phyloP scores from a whole-genome alignment of 2,797 vertebrate species.

The Poeciliopsis turneri region DNA sequence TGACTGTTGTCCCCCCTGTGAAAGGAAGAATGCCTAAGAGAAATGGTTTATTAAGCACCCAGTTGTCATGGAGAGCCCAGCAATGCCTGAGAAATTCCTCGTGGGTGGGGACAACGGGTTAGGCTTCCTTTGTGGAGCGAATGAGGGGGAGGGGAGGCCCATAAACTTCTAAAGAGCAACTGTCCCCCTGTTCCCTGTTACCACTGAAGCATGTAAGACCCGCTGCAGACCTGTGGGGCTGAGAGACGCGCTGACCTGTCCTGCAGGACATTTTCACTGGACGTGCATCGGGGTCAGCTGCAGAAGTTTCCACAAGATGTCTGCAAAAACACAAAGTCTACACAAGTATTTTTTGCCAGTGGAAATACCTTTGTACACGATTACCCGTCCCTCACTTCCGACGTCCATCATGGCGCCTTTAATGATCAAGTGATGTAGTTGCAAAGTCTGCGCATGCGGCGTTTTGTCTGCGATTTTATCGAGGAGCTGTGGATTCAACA shows the following conservation, averaged over 20 bases:
- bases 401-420: no score
- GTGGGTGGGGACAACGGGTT: constrained; percentile 80
- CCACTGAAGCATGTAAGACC: constrained; percentile 65
- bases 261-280: constrained; percentile 32
- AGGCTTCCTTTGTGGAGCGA: constrained; percentile 77
- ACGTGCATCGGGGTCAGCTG: constrained; percentile 21
- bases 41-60: constrained; percentile 88
- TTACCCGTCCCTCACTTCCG: no score
- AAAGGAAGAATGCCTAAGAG: constrained; percentile 85
- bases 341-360: no score
- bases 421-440: no score
- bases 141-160: constrained; percentile 65
- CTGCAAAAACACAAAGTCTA: no score
- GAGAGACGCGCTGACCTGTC: constrained; percentile 57
- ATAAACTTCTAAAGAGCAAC: constrained; percentile 80
- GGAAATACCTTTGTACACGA: no score
- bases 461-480: no score
- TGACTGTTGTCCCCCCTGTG: constrained; percentile 72
- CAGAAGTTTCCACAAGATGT: constrained; percentile 40
- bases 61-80: constrained; percentile 87
- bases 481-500: no score
- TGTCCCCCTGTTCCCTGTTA: constrained; percentile 59
- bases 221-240: constrained; percentile 57
- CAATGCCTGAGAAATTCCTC: constrained; percentile 84
- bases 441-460: no score